Evolutionary conservation across 2,888 invertebrate genomes (phyloP).

Genomic region (Penaeus monodon): DNA sequence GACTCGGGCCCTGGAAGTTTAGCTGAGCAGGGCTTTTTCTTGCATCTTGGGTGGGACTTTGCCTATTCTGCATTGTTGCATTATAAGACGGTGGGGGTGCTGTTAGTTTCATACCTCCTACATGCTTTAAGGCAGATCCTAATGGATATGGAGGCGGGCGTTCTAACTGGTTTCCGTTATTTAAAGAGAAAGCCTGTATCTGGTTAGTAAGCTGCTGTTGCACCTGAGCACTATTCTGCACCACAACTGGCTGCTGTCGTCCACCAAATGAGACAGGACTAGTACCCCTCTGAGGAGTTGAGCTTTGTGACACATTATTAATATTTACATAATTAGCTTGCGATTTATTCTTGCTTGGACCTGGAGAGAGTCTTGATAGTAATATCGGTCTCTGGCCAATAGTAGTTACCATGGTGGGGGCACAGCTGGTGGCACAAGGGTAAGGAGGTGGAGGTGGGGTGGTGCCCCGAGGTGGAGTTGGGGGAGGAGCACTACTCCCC

Average conservation of each 20-base stretch:
- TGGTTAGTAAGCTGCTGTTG: constrained; percentile 90
- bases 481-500: constrained; percentile 77
- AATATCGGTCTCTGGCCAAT: constrained; percentile 58
- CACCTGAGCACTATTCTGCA: constrained; percentile 80
- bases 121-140: constrained; percentile 75
- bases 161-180: constrained; percentile 74
- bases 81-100: constrained; percentile 86
- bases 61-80: constrained; percentile 87
- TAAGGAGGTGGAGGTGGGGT: constrained; percentile 76
- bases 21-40: constrained; percentile 60
- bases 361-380: constrained; percentile 65
- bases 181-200: constrained; percentile 85
- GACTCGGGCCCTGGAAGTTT: constrained; percentile 47
- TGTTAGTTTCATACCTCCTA: constrained; percentile 74
- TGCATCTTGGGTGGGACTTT: constrained; percentile 79
- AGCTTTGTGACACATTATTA: constrained; percentile 66
- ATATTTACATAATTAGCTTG: constrained; percentile 64
- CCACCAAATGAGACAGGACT: constrained; percentile 79
- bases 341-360: constrained; percentile 58
- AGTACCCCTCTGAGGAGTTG: constrained; percentile 68
- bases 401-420: constrained; percentile 55
- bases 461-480: constrained; percentile 72
- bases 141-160: constrained; percentile 76
- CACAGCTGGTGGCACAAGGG: constrained; percentile 69
- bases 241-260: constrained; percentile 80